Evolutionary conservation across 2,113 vertebrate genomes (phyloP).

Genomic region (Nycticryphes semicollaris): DNA sequence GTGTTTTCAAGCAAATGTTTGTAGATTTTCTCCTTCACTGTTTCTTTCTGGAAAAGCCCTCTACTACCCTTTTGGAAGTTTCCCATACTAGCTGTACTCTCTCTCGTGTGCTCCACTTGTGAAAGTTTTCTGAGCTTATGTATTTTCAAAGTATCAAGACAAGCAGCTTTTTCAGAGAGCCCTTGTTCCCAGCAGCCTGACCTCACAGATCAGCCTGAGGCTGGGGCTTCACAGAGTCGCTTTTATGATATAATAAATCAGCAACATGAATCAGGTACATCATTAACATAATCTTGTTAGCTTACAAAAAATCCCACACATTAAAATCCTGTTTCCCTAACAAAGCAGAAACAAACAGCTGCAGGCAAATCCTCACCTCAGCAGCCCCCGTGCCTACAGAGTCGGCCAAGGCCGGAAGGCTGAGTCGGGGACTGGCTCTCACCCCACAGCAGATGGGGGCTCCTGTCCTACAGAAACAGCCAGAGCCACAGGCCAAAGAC

Average conservation of each 20-base stretch:
- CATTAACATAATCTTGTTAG: background rate
- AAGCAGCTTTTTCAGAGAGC: background rate
- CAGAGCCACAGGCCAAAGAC: background rate
- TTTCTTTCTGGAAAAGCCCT: slow-evolving; percentile 42
- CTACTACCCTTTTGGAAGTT: slow-evolving; percentile 42
- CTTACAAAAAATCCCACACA: background rate
- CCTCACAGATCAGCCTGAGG: background rate
- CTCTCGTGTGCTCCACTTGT: background rate
- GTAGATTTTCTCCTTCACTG: slow-evolving; percentile 42
- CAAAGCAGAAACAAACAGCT: background rate
- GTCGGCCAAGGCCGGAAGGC: background rate
- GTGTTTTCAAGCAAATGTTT: slow-evolving; percentile 66
- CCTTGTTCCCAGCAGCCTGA: background rate
- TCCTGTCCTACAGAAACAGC: background rate
- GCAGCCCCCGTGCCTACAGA: background rate
- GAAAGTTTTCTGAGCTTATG: background rate
- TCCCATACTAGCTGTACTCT: background rate
- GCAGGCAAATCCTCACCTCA: background rate
- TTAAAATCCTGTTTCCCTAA: background rate
- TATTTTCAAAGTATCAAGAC: background rate
- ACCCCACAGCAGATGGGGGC: background rate
- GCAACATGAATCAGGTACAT: background rate
- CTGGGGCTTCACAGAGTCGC: background rate
- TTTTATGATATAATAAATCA: background rate
- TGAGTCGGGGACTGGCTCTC: background rate